These are phyloP conservation scores for Fratercula arctica DNA, from an alignment of 2,797 vertebrate genomes.

Conservation along the genomic window DNA sequence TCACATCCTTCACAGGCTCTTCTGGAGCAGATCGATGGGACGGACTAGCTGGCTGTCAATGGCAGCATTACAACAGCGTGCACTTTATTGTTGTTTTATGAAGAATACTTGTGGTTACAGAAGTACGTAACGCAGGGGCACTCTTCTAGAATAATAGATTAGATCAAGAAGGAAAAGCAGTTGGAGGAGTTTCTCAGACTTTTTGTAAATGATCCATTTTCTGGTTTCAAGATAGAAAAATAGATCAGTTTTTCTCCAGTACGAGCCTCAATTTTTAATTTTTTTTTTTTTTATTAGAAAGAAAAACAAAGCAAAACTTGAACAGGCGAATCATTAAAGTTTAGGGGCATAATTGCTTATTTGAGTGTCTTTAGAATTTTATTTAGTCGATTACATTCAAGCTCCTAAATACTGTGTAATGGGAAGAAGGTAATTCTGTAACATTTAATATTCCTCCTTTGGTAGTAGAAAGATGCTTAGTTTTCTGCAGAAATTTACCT, in stretches of 20 bases:
- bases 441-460: background rate
- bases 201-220: conserved; percentile 66
- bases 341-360: background rate
- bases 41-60: background rate
- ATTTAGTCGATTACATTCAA: background rate
- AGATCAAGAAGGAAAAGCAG: conserved; percentile 23
- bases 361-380: background rate
- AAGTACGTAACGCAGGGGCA: background rate
- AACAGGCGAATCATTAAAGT: background rate
- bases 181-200: conserved; percentile 19
- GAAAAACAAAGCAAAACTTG: background rate
- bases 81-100: conserved; percentile 52
- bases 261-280: background rate
- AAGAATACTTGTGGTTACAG: conserved; percentile 36
- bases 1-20: background rate
- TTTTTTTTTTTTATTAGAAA: background rate
- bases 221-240: conserved; percentile 46
- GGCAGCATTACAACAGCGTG: background rate
- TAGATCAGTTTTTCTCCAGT: background rate
- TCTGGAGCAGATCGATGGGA: background rate
- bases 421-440: background rate
- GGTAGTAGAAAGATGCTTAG: background rate
- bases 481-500: background rate
- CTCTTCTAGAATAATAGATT: conserved; percentile 23
- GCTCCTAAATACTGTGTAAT: background rate